A percentile compares a stretch with the other conserved stretches of the same genome.
Evolutionary conservation across 2,113 vertebrate genomes (phyloP).

Genomic region (Sterrhoptilus dennistouni): DNA sequence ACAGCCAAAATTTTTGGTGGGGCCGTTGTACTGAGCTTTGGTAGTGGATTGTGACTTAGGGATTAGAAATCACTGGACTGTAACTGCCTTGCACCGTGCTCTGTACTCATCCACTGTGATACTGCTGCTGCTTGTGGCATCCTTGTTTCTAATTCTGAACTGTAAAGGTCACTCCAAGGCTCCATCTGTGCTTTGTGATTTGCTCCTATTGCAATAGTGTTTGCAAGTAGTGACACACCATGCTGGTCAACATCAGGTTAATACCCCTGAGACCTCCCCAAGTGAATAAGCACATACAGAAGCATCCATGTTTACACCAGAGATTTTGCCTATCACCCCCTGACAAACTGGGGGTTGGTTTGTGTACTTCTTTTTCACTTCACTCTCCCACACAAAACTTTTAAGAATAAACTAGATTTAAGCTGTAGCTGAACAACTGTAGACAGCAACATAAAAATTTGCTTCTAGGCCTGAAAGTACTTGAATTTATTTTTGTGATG

Average conservation of each 20-base stretch:
- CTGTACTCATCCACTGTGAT: background rate
- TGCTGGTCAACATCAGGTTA: background rate
- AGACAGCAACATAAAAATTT: background rate
- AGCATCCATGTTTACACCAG: background rate
- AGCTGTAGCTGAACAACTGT: background rate
- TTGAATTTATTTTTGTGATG: background rate
- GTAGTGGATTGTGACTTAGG: background rate
- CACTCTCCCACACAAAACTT: background rate
- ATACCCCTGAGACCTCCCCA: background rate
- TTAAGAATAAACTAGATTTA: background rate
- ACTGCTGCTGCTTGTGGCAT: background rate
- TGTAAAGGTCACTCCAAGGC: background rate
- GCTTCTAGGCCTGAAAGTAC: background rate
- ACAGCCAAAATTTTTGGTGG: background rate
- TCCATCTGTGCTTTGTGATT: background rate
- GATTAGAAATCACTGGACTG: background rate
- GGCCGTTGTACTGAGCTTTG: background rate
- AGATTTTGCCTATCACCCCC: background rate
- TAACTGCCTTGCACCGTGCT: background rate
- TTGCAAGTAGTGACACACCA: background rate
- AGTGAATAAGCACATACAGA: background rate
- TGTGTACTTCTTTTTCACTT: background rate
- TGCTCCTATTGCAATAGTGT: background rate
- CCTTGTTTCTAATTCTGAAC: background rate
- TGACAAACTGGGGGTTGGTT: background rate